Conservation (phyloP, 1,140 invertebrate genomes). For the Drosophila navojoa region DNA sequence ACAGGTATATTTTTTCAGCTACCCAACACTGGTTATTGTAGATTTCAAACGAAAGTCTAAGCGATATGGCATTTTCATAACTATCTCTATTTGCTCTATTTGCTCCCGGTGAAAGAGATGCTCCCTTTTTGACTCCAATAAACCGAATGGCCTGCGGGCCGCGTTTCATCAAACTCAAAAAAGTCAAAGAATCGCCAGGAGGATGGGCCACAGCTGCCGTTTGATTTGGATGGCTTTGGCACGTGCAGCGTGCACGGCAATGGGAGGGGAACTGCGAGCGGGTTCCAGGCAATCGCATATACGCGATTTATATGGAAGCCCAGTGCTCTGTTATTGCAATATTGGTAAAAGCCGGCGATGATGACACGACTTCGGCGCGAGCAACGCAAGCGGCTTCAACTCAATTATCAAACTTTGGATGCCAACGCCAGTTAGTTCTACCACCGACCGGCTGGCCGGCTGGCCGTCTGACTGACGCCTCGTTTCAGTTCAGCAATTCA, state of each 20-base stretch:
- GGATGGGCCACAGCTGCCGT: constrained; percentile 42
- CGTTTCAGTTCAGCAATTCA: constrained; percentile 28
- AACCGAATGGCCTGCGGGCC: constrained; percentile 33
- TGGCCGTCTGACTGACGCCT: background rate
- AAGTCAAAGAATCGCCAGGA: constrained; percentile 22
- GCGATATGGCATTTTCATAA: constrained; percentile 1
- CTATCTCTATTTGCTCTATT: background rate
- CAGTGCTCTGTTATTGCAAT: constrained; percentile 52
- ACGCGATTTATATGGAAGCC: constrained; percentile 28
- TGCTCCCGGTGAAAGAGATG: background rate
- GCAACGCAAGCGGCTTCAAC: constrained; percentile 55
- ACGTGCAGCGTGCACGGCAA: constrained; percentile 51
- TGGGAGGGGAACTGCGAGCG: background rate
- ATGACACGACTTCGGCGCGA: constrained; percentile 53
- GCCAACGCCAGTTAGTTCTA: constrained; percentile 55
- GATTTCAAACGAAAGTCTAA: no score
- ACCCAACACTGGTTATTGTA: no score
- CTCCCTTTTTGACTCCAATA: constrained; percentile 53
- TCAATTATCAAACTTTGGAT: constrained; percentile 80
- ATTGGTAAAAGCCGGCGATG: constrained; percentile 65
- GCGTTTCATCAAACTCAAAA: constrained; percentile 51
- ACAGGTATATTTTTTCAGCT: no score
- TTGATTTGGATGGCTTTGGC: constrained; percentile 62
- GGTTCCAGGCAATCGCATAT: background rate
- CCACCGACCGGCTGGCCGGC: constrained; percentile 23